phyloP scores from a whole-genome alignment of 2,113 vertebrate genomes.

The Motacilla tschutschensis region DNA sequence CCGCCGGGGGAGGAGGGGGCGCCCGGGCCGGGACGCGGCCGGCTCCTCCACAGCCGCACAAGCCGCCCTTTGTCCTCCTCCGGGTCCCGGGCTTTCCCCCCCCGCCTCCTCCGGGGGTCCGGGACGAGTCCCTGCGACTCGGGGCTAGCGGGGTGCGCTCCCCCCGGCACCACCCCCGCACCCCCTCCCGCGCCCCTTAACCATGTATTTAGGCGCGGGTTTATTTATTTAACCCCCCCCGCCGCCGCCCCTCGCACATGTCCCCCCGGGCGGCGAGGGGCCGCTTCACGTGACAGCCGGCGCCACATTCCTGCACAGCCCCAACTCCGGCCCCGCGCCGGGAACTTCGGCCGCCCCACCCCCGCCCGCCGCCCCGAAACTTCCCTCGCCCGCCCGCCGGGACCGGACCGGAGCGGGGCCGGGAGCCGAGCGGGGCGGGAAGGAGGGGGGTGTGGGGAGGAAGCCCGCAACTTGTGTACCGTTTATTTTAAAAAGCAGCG shows the following conservation, averaged over 20 bases:
- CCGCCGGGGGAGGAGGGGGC: neutral
- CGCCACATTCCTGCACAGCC: slow-evolving; percentile 73
- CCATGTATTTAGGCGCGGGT: neutral
- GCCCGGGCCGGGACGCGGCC: slow-evolving; percentile 33
- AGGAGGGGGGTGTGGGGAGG: neutral
- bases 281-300: slow-evolving; percentile 28
- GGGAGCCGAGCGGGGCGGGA: neutral
- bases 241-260: neutral
- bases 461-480: slow-evolving; percentile 19
- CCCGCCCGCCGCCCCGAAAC: slow-evolving; percentile 43
- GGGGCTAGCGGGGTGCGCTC: neutral
- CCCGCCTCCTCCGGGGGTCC: slow-evolving; percentile 51
- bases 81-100: neutral
- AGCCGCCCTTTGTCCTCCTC: slow-evolving; percentile 75
- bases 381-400: neutral
- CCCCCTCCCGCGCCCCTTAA: neutral
- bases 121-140: neutral
- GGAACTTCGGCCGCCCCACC: slow-evolving; percentile 52
- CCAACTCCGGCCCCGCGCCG: slow-evolving; percentile 38
- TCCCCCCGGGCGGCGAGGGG: neutral
- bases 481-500: neutral
- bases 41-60: slow-evolving; percentile 36
- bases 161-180: neutral
- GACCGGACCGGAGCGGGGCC: neutral
- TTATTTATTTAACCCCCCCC: neutral